Conservation (phyloP, 2,888 invertebrate species). For the Cyclophora albipunctata region DNA sequence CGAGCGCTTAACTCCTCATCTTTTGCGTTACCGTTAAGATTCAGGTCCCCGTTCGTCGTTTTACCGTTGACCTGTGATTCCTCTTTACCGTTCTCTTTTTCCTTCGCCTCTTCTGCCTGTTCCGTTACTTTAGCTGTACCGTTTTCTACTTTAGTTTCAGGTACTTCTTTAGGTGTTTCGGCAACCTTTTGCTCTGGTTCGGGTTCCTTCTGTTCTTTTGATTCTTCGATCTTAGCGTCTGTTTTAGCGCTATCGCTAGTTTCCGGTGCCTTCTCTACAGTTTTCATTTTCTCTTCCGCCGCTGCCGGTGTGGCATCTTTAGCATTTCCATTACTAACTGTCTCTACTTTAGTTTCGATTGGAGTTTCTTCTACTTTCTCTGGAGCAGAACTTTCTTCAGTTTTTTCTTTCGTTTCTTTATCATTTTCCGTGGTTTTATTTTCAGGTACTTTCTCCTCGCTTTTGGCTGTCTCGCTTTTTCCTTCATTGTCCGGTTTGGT, state of each 20-base stretch:
- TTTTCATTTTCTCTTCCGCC: conserved; percentile 12
- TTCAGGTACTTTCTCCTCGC: conserved; percentile 15
- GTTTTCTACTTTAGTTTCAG: conserved; percentile 17
- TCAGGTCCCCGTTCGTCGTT: conserved; percentile 46
- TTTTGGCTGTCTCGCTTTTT: conserved; percentile 12
- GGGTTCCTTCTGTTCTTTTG: conserved; percentile 7
- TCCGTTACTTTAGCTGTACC: conserved; percentile 21
- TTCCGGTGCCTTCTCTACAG: not conserved
- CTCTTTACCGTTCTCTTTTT: conserved; percentile 32
- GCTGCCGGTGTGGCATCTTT: not conserved
- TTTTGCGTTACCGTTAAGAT: conserved; percentile 50
- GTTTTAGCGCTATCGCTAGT: conserved; percentile 9
- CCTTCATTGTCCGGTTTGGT: conserved; percentile 19
- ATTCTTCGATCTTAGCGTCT: conserved; percentile 20
- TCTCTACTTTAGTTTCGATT: conserved; percentile 1
- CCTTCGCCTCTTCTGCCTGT: conserved; percentile 26
- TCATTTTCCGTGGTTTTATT: conserved; percentile 19
- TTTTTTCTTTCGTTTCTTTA: conserved; percentile 20
- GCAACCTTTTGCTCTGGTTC: conserved; percentile 6
- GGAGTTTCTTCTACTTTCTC: conserved; percentile 9
- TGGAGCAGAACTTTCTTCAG: conserved; percentile 18
- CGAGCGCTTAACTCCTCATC: conserved; percentile 50
- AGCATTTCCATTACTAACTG: conserved; percentile 2
- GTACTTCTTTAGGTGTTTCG: conserved; percentile 5
- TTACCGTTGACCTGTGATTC: conserved; percentile 50